These are phyloP conservation scores for Apostichopus parvimensis DNA, from an alignment of 35 echinoderm and acorn worm species.

Conservation along the genomic window DNA sequence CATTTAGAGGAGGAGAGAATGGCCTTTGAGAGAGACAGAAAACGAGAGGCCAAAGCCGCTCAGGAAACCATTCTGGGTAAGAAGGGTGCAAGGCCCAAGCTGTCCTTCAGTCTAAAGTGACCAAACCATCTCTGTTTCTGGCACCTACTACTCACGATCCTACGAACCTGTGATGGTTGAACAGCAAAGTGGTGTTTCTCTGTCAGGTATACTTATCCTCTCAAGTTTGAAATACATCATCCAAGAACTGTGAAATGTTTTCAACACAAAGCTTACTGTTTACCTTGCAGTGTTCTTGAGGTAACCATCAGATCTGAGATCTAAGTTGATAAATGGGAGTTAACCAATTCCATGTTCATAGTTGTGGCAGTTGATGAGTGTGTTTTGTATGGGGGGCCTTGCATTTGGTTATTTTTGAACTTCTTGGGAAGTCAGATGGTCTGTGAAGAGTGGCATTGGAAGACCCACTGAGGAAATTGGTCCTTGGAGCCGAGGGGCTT, in stretches of 20 bases:
- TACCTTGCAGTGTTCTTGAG: conserved; percentile 7
- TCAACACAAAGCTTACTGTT: neutral
- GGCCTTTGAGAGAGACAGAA: conserved; percentile 60
- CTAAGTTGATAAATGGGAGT: neutral
- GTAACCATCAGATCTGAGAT: neutral
- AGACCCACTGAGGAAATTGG: no score
- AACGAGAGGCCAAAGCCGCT: conserved; percentile 63
- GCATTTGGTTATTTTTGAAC: no score
- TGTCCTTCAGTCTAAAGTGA: conserved; percentile 65
- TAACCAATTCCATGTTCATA: neutral
- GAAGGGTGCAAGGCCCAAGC: conserved; percentile 63
- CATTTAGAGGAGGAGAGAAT: conserved; percentile 64
- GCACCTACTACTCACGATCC: neutral
- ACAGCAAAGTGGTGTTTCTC: neutral
- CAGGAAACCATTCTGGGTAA: conserved; percentile 68
- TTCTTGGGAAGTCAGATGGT: no score
- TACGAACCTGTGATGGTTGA: neutral
- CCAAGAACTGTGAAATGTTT: neutral
- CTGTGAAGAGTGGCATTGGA: no score
- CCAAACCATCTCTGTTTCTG: neutral
- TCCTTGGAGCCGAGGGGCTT: no score
- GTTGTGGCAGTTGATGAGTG: no score
- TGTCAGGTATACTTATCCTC: conserved; percentile 3
- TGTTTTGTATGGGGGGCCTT: no score
- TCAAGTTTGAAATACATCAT: conserved; percentile 4